Base-by-base conservation (phyloP, 2,113 vertebrate species). In the Malurus elegans region DNA sequence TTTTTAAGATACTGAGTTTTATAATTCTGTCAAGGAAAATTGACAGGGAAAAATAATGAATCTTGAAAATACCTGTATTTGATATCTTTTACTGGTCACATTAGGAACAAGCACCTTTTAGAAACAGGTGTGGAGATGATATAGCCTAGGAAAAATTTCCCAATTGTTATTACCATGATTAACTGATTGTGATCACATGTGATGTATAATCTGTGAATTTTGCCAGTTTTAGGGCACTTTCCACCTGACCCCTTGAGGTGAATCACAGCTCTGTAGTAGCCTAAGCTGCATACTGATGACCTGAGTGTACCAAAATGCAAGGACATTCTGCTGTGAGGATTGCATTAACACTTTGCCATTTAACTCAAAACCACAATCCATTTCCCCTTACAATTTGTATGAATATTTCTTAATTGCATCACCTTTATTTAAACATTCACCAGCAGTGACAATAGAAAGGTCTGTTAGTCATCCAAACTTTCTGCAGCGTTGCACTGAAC, bases 391-490 rank as follows among this genome's bases (percentile, higher is more conserved):
- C 25, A 76, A 73, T 91, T 82, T 82, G 11, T 62, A 72, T 58
- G 65, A 87, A 81, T 93, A 36, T 89, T 92, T 84, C 61, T 87
- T 92, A 92, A 89, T 85, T 81, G 14, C 34, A 80, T 40, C 47
- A 83, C 23, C 31, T 72, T 92, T 91, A 86, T 90, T 71, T 34
- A 78, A 91, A 72, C n/a, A 81, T 79, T 91, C 50, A 56, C 12
- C n/a, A 88, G 32, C 32, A 91, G 36, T 56, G 79, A 76, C 84
- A 95, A 73, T 65, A 79, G 70, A 82, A 91, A 90, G 62, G 42
- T 76, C 91, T 92, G 62, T 72, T 95, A 95, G 70, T 82, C 87
- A 93, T 91, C 84, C 78, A 76, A 85, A 91, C 66, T 65, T 95
- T 87, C 79, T 81, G 57, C 74, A 79, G 84, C 50, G 36, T 54